phyloP scores from a whole-genome alignment of 2,888 invertebrate species.

The Tetranychus piercei region DNA sequence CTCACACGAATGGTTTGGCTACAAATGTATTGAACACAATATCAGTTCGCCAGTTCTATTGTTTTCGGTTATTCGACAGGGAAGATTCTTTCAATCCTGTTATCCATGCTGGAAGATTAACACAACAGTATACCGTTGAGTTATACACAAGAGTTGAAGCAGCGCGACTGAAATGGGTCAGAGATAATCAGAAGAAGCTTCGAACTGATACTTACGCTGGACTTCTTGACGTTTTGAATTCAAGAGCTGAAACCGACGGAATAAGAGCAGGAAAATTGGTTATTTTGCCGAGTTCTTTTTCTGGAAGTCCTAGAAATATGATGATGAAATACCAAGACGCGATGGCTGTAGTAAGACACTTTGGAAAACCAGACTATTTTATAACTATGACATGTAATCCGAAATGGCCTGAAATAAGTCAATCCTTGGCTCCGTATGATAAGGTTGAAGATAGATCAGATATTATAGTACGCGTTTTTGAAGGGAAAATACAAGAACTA shows the following conservation, averaged over 20 bases:
- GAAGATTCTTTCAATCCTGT: neutral
- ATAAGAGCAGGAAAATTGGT: no score
- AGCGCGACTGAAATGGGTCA: slow-evolving; percentile 26
- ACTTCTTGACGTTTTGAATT: slow-evolving; percentile 24
- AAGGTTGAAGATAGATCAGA: slow-evolving; percentile 31
- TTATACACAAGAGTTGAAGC: slow-evolving; percentile 29
- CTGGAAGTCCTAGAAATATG: slow-evolving; percentile 32
- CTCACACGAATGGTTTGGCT: no score
- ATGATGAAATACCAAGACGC: slow-evolving; percentile 32
- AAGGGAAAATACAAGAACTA: no score
- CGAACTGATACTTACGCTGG: slow-evolving; percentile 28
- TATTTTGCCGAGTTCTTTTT: slow-evolving; percentile 20
- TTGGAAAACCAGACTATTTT: slow-evolving; percentile 35
- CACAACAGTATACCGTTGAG: slow-evolving; percentile 29
- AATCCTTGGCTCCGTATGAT: slow-evolving; percentile 27
- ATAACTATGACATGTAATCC: no score
- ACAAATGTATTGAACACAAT: neutral
- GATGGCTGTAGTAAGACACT: slow-evolving; percentile 34
- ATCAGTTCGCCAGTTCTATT: neutral
- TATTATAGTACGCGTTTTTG: slow-evolving; percentile 28
- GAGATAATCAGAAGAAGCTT: slow-evolving; percentile 28
- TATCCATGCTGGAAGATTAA: neutral
- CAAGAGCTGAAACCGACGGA: neutral
- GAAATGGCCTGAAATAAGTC: slow-evolving; percentile 33
- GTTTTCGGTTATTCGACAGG: neutral